A percentile compares a stretch with the other conserved stretches of the same genome.
Conservation (phyloP, 2,797 vertebrate genomes). For the Lepilemur septentrionalis region DNA sequence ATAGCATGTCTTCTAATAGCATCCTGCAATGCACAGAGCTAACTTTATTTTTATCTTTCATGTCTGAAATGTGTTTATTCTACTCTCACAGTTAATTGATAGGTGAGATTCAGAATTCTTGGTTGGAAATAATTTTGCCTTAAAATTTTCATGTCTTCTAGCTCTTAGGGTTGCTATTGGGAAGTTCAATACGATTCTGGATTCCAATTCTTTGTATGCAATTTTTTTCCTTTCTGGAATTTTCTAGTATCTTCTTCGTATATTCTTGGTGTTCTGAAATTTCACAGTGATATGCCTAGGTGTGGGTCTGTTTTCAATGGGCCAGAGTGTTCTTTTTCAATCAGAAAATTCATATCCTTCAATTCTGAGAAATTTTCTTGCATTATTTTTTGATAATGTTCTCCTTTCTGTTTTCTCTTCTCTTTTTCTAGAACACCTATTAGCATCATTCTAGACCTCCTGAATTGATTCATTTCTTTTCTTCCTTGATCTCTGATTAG, state of each 20-base stretch:
- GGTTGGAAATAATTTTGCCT: not conserved
- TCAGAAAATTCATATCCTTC: not conserved
- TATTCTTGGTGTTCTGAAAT: not conserved
- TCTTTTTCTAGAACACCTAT: not conserved
- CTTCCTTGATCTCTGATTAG: not conserved
- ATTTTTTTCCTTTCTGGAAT: not conserved
- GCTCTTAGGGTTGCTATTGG: not conserved
- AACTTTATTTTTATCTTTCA: not conserved
- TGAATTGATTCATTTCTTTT: not conserved
- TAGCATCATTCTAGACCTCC: not conserved
- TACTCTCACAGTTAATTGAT: not conserved
- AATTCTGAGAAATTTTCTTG: not conserved
- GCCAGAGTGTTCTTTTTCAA: not conserved
- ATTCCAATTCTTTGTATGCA: not conserved
- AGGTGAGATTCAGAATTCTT: not conserved
- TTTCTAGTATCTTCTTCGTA: constrained; percentile 2
- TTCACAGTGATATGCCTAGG: not conserved
- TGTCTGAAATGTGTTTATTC: not conserved
- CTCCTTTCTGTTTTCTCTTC: not conserved
- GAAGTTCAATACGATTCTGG: not conserved
- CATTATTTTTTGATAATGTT: not conserved
- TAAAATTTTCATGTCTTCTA: not conserved
- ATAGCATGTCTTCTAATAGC: not conserved
- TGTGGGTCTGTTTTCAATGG: not conserved
- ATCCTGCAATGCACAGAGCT: not conserved